Evolutionary conservation across 2,797 vertebrate genomes (phyloP), one percentile per base, ranked within the genome.

Genomic region (Mormyrus proboscirostris): DNA sequence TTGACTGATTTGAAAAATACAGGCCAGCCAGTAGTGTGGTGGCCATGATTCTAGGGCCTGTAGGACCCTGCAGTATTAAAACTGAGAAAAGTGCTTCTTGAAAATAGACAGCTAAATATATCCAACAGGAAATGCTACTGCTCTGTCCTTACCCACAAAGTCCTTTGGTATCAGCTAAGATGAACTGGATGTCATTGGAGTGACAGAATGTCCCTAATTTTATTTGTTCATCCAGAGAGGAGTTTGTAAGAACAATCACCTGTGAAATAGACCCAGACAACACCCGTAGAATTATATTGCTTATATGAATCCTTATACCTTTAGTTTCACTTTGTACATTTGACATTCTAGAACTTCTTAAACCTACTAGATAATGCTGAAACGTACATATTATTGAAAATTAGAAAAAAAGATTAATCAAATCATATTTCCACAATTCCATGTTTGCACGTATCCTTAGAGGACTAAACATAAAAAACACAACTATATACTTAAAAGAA

Each of bases 181-280:
- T 94, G 38, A 98, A 96, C 92, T 91, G 94, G 91, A 98, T 94
- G 51, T 92, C 90, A 0, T 0, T 90, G 2, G 91, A 89, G 89
- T 96, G 97, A 92, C 98, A 99, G 87, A 97, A 93, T 0, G 93
- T 88, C 16, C 96, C 96, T 7, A 98, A 2, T 0, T 1, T 90
- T 88, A 94, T 94, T 94, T 99, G 98, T 79, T 98, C 97, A 65
- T 98, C 96, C 91, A 98, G 93, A 0, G 94, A 90, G 0, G 97
- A 97, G 84, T 97, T 93, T 0, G 97, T 98, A 90, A 99, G 95
- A 89, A 98, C 97, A 89, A 99, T 97, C 91, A 98, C 97, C 97
- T 98, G 92, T 19, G 62, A 89, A 79, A 91, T 2, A 22, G 8
- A 44, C 79, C 22, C 33, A 47, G n/a, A 49, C 59, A 65, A 2